phyloP scores from a whole-genome alignment of 2,113 vertebrate species.

The Hymenochirus boettgeri region DNA sequence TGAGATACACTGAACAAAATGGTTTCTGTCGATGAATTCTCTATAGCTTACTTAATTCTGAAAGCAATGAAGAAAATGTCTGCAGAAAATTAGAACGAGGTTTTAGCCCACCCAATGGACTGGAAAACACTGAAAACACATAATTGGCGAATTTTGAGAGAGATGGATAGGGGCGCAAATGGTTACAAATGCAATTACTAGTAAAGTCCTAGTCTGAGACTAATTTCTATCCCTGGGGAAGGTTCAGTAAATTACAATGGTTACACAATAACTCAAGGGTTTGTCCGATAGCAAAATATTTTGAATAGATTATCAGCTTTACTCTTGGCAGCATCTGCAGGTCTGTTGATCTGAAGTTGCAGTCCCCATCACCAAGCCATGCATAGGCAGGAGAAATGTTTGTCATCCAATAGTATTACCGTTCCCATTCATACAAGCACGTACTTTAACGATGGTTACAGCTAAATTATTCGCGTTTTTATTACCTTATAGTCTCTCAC shows the following conservation, averaged over 20 bases:
- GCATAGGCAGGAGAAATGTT: neutral
- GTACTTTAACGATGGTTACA: neutral
- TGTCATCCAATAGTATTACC: neutral
- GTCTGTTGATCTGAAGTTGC: neutral
- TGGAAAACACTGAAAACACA: constrained; percentile 37
- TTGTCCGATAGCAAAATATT: constrained; percentile 18
- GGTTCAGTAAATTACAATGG: constrained; percentile 37
- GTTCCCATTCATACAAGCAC: neutral
- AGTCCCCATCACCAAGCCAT: neutral
- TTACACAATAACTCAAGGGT: constrained; percentile 34
- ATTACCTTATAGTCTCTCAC: neutral
- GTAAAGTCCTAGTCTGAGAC: constrained; percentile 42
- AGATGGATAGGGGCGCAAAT: constrained; percentile 40
- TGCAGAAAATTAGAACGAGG: constrained; percentile 29
- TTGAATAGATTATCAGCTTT: constrained; percentile 20
- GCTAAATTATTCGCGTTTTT: constrained; percentile 3
- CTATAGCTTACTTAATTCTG: constrained; percentile 34
- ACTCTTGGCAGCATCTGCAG: neutral
- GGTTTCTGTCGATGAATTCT: constrained; percentile 33
- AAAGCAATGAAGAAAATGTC: constrained; percentile 30
- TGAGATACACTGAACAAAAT: constrained; percentile 38
- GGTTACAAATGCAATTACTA: constrained; percentile 43
- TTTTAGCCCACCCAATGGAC: constrained; percentile 40
- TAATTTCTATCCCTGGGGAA: constrained; percentile 39
- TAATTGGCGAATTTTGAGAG: constrained; percentile 40